These are phyloP conservation scores for Caerostris extrusa DNA, from an alignment of 1,140 invertebrate genomes.

Conservation along the genomic window DNA sequence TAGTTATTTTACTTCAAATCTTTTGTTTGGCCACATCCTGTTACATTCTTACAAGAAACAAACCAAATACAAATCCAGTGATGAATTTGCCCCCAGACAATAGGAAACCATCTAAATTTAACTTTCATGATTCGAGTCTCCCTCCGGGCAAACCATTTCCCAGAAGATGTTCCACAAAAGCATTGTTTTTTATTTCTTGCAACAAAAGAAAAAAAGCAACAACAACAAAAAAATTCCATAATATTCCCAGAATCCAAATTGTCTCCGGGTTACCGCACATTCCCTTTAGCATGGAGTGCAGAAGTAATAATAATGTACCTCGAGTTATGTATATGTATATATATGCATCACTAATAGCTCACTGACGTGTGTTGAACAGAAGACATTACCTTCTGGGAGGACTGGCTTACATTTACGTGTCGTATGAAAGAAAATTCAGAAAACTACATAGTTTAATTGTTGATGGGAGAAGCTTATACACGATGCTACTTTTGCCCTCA, in stretches of 20 bases:
- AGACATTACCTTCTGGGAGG: too few species aligned
- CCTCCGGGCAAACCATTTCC: background rate
- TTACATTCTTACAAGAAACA: background rate
- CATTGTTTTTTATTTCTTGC: constrained; percentile 36
- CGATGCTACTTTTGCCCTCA: too few species aligned
- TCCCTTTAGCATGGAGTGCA: background rate
- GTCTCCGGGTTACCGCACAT: background rate
- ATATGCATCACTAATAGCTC: too few species aligned
- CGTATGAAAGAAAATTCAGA: too few species aligned
- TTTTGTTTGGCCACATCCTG: background rate
- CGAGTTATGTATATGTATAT: too few species aligned
- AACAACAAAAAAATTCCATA: background rate
- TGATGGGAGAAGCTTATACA: too few species aligned
- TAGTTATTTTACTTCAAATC: background rate
- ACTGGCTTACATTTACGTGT: too few species aligned
- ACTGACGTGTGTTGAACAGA: too few species aligned
- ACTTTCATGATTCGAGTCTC: background rate
- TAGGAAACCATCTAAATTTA: background rate
- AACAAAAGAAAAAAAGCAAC: too few species aligned
- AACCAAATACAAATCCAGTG: background rate
- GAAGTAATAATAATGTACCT: constrained; percentile 18
- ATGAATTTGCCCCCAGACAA: background rate
- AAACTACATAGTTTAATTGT: too few species aligned
- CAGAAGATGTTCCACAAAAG: background rate
- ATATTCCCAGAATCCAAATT: constrained; percentile 7